Evolutionary conservation across 2,113 vertebrate species (phyloP), one percentile per base, ranked within the genome.

Genomic region (human (Homo sapiens)): DNA sequence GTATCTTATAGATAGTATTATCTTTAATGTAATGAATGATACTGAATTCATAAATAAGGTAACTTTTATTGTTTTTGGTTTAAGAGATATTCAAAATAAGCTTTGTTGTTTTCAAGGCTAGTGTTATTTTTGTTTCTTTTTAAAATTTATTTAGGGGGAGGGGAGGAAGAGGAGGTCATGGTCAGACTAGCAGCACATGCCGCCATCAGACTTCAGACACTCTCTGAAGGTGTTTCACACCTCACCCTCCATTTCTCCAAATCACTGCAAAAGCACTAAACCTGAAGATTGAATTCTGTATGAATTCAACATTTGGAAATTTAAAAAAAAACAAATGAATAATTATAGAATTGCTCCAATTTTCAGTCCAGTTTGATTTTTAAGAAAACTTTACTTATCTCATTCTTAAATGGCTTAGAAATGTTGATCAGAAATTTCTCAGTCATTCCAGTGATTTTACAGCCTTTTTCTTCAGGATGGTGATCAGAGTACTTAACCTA

Each of bases 321-420:
- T 82, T 88, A 86, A 43, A 94, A 86, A 72, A 30, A 75, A 84
- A 61, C 7, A 87, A 78, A 25, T 83, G 11, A 83, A 13, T 75
- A 79, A 13, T 68, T 64, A 22, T 11, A 88, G 40, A 88, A 75
- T 91, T 61, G 3, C 10, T 8, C 8, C 6, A 64, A 40, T 40
- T 85, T 78, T 35, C 3, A 52, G 35, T 87, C 12, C 55, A 89
- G n/a, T 89, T 85, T 80, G 91, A 52, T 68, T 93, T 96, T 94
- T 38, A 92, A 92, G 83, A 68, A 89, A 89, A 9, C 18, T 91
- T 83, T 93, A 70, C 50, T 68, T 83, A 50, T 38, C 23, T 86
- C 40, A 61, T 84, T 90, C 48, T 81, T 66, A 88, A 84, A n/a
- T 95, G 64, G 8, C 30, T 90, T 66, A 59, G 93, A 45, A 90